Percentiles rank a stretch among this genome's conserved stretches.
Conservation (phyloP, 2,797 vertebrate genomes). For the Psittacula echo region DNA sequence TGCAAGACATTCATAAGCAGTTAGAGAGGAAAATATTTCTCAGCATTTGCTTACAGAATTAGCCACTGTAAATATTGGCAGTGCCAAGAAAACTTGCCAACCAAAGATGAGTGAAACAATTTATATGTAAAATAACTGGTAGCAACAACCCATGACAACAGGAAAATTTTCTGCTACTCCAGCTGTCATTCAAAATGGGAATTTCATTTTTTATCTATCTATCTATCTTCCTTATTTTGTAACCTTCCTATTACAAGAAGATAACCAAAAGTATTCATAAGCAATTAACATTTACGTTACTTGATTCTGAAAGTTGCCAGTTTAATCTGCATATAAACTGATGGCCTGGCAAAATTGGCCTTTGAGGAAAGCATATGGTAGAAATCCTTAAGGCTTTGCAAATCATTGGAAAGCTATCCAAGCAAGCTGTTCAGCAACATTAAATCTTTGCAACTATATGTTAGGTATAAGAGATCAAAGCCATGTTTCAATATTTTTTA, state of each 20-base stretch:
- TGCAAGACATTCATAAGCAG: neutral
- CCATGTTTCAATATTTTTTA: neutral
- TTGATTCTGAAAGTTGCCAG: neutral
- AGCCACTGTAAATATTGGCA: neutral
- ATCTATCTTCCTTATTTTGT: neutral
- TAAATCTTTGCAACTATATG: neutral
- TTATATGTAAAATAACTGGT: neutral
- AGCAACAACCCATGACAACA: neutral
- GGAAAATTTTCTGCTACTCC: slow-evolving; percentile 7
- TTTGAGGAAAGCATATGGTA: slow-evolving; percentile 2
- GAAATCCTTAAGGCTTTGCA: slow-evolving; percentile 5
- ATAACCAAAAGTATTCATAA: neutral
- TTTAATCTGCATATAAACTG: neutral
- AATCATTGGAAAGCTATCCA: slow-evolving; percentile 7
- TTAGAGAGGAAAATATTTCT: slow-evolving; percentile 9
- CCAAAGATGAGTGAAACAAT: neutral
- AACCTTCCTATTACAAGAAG: neutral
- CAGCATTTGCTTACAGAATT: neutral
- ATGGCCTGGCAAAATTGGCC: neutral
- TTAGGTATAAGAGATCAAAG: neutral
- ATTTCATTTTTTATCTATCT: neutral
- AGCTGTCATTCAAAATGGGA: neutral
- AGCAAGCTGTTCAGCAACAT: neutral
- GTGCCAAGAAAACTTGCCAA: slow-evolving; percentile 20
- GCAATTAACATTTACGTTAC: neutral